These are phyloP conservation scores for Eupithecia exiguata DNA, from an alignment of 2,888 invertebrate genomes.

Conservation along the genomic window DNA sequence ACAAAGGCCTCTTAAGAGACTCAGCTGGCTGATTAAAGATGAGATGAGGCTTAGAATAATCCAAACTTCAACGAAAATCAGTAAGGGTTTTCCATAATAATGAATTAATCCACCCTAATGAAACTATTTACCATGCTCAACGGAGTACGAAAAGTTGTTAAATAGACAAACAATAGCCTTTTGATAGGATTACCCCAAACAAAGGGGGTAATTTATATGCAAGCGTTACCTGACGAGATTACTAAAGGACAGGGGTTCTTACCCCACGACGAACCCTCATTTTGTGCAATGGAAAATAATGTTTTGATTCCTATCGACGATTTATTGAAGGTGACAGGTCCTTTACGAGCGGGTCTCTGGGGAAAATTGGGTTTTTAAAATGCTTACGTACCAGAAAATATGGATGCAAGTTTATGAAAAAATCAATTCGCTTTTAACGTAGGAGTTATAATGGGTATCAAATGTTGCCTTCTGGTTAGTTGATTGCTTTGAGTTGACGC, in stretches of 20 bases:
- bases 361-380: constrained; percentile 55
- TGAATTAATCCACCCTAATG: constrained; percentile 21
- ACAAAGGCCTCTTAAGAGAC: not conserved
- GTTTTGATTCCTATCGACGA: constrained; percentile 65
- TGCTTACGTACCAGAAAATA: constrained; percentile 24
- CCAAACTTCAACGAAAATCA: constrained; percentile 10
- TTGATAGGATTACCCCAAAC: constrained; percentile 67
- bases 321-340: constrained; percentile 68
- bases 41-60: not conserved
- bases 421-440: constrained; percentile 15
- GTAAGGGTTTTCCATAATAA: constrained; percentile 9
- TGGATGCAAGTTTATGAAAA: constrained; percentile 29
- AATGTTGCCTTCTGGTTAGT: too few relatives aligned
- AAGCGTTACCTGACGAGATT: constrained; percentile 78
- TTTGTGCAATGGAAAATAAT: constrained; percentile 63
- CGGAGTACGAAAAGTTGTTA: constrained; percentile 40
- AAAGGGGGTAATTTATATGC: constrained; percentile 80
- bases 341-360: constrained; percentile 48
- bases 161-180: constrained; percentile 61
- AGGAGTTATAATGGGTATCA: too few relatives aligned
- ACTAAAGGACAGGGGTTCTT: constrained; percentile 65
- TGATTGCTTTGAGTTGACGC: too few relatives aligned
- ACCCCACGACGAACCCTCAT: constrained; percentile 58
- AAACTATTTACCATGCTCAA: constrained; percentile 32
- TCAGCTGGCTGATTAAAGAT: not conserved